Evolutionary conservation across 2,888 invertebrate species (phyloP).

Genomic region (Lasioglossum vierecki): DNA sequence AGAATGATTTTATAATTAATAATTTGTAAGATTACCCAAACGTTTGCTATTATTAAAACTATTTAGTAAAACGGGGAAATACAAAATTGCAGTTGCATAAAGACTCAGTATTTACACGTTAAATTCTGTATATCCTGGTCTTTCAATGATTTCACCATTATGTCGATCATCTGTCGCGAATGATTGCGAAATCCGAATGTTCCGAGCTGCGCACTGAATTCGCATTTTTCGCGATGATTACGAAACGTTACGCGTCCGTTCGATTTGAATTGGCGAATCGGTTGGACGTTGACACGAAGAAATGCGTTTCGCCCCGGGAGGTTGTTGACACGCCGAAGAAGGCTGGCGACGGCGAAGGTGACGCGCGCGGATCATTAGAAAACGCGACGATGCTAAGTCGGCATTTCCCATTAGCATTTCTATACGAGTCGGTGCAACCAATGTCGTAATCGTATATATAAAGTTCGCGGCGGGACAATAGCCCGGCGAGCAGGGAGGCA

Average conservation of each 20-base stretch:
- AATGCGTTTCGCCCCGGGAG: slow-evolving; percentile 30
- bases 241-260: background rate
- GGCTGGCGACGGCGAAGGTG: slow-evolving; percentile 53
- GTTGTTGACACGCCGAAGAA: slow-evolving; percentile 61
- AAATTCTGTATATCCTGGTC: too few relatives aligned
- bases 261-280: slow-evolving; percentile 1
- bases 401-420: slow-evolving; percentile 66
- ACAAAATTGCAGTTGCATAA: too few relatives aligned
- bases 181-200: too few relatives aligned
- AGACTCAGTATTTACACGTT: too few relatives aligned
- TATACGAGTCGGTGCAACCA: slow-evolving; percentile 49
- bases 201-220: too few relatives aligned
- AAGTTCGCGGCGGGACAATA: slow-evolving; percentile 36
- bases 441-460: slow-evolving; percentile 63
- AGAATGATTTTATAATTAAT: too few relatives aligned
- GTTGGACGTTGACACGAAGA: background rate
- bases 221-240: background rate
- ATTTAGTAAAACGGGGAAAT: too few relatives aligned
- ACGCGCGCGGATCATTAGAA: slow-evolving; percentile 61
- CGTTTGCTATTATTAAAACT: too few relatives aligned
- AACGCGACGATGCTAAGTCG: slow-evolving; percentile 59
- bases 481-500: slow-evolving; percentile 12
- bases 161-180: too few relatives aligned
- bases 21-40: too few relatives aligned
- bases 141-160: too few relatives aligned